Conservation (phyloP, 2,888 invertebrate species). For the Candidula unifasciata region DNA sequence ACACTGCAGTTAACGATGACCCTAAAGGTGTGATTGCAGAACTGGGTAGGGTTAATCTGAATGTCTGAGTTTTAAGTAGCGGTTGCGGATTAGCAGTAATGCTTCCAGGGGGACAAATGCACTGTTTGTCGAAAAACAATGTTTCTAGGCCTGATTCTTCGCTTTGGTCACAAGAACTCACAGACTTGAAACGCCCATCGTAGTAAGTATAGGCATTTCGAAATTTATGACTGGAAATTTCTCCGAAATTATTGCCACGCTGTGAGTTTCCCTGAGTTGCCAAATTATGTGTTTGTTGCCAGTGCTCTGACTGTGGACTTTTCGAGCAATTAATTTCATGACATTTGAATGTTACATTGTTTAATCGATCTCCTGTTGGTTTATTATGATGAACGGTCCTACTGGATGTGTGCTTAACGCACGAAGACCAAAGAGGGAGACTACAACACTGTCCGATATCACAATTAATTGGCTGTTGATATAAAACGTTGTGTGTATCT, state of each 20-base stretch:
- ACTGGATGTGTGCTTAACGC: not conserved
- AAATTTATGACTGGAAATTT: not conserved
- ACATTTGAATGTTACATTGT: not conserved
- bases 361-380: not conserved
- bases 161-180: too few relatives aligned
- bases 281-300: not conserved
- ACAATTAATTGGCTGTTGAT: too few relatives aligned
- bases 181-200: not conserved
- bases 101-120: not conserved
- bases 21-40: too few relatives aligned
- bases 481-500: too few relatives aligned
- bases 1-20: too few relatives aligned
- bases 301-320: not conserved
- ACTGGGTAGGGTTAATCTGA: too few relatives aligned
- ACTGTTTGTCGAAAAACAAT: not conserved
- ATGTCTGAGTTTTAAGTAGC: too few relatives aligned
- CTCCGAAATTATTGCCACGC: not conserved
- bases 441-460: not conserved
- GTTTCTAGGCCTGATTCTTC: not conserved
- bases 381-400: too few relatives aligned
- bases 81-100: not conserved
- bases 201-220: not conserved
- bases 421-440: too few relatives aligned
- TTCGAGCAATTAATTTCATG: not conserved
- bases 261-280: not conserved